A percentile compares a stretch with the other conserved stretches of the same genome.
Evolutionary conservation across 2,888 invertebrate species (phyloP).

Genomic region (Fragum sueziense): DNA sequence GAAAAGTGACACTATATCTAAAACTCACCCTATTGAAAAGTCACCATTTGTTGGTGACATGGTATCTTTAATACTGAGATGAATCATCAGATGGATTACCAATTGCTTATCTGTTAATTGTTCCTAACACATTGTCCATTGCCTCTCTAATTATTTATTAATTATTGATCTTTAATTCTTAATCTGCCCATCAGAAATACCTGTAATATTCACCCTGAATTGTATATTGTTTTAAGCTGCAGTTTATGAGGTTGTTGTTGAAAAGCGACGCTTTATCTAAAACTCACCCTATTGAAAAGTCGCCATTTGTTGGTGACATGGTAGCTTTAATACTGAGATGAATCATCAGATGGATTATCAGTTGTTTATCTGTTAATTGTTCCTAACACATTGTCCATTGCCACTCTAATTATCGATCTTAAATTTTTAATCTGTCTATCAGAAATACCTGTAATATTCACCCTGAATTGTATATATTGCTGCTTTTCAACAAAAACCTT

Average conservation of each 20-base stretch:
- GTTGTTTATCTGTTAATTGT: conserved; percentile 8
- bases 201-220: no score
- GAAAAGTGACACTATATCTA: no score
- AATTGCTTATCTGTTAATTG: conserved; percentile 9
- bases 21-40: no score
- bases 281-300: background rate
- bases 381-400: background rate
- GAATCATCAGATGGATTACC: background rate
- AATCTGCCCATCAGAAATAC: no score
- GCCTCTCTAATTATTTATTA: no score
- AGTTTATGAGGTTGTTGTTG: background rate
- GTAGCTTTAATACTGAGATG: background rate
- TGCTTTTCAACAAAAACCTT: no score
- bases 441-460: no score
- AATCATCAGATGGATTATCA: background rate
- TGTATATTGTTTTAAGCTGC: no score
- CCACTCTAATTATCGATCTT: background rate
- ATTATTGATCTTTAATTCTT: background rate
- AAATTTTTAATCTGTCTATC: no score
- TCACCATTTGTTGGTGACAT: no score
- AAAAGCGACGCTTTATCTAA: background rate
- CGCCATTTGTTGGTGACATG: no score
- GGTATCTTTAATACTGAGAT: background rate
- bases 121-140: conserved; percentile 14
- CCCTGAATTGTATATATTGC: no score